Base-by-base conservation (phyloP, 2,113 vertebrate genomes). In the Protobothrops mucrosquamatus region DNA sequence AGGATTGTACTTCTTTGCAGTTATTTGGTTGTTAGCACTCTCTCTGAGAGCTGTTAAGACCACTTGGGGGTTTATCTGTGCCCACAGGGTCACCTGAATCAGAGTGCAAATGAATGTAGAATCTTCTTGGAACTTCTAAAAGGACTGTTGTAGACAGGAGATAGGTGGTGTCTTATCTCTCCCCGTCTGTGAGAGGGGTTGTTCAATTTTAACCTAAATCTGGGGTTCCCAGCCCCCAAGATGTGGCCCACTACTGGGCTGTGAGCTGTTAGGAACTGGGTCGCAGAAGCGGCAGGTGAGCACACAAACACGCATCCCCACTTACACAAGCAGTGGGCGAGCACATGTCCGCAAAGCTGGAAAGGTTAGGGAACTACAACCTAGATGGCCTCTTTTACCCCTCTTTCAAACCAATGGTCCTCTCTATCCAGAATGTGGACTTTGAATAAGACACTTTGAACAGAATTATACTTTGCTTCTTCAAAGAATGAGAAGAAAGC, bases 291-390 rank as follows among this genome's bases (percentile, higher is more conserved):
- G n/a, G 2, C 2, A 5, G 29, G 64, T 0, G 0, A 69, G 64
- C 12, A 6, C 12, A 0, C 29, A 69, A 2, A 1, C 0, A 14
- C 6, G 5, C 14, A n/a, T n/a, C 29, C 3, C 3, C 61, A 64
- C 26, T 64, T n/a, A 4, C 5, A 29, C 26, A 64, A 64, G 61
- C 61, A 64, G 4, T n/a, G 61, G 48, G 8, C 8, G 1, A 51
- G 8, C 5, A 11, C 1, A 0, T 69, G 26, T n/a, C 29, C 4
- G 12, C 61, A 69, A 34, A 69, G 12, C 29, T 14, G n/a, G 12
- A 69, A n/a, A 69, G 29, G 12, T 15, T n/a, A 29, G 29, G 29
- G 64, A 34, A 69, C 29, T n/a, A 12, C 6, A 29, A n/a, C 12
- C 64, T 6, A 69, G 64, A 6, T n/a, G 10, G 3, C 0, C 5